Base-by-base conservation (phyloP, 2,888 invertebrate species). In the Pheosia gnoma region DNA sequence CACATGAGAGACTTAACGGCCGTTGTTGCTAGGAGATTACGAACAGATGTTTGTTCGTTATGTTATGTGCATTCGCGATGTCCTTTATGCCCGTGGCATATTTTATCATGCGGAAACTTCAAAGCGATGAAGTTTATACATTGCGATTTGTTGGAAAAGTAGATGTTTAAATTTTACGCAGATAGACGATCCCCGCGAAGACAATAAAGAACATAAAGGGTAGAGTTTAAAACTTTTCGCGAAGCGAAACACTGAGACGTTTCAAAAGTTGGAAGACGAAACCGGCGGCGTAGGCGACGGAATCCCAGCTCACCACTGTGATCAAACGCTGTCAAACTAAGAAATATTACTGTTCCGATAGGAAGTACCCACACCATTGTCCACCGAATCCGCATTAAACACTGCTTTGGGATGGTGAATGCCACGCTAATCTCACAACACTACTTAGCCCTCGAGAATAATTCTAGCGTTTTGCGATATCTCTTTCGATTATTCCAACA, bases 151-250 rank as follows among this genome's bases (percentile, higher is more conserved):
- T 80, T 80, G 74, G 79, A 78, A 80, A 82, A 85, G 80, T 81
- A 76, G 80, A 85, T 82, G 85, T 86, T 87, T 84, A 83, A 87
- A 88, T 86, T 88, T 83, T 81, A 86, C 84, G 81, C 84, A 81
- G 82, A 86, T 83, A 87, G 79, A 84, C 76, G 81, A 84, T 78
- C 68, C 78, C 78, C 79, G 78, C 72, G 84, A 85, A 90, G 87
- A 92, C 88, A 91, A 91, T 91, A 91, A 90, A 90, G 89, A 88
- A 89, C 83, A 83, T 83, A 87, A 89, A 91, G 88, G 88, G 90
- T 85, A 83, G 84, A 88, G 88, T 90, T 91, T 88, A 84, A 91
- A 91, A 91, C 82, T 91, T 90, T 87, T 82, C 79, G 75, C 82
- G 77, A 84, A 74, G 81, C 83, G 86, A 85, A 87, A 87, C 84